A percentile compares a stretch with the other conserved stretches of the same genome.
phyloP scores from a whole-genome alignment of 2,113 vertebrate genomes.

The Polyodon spathula region DNA sequence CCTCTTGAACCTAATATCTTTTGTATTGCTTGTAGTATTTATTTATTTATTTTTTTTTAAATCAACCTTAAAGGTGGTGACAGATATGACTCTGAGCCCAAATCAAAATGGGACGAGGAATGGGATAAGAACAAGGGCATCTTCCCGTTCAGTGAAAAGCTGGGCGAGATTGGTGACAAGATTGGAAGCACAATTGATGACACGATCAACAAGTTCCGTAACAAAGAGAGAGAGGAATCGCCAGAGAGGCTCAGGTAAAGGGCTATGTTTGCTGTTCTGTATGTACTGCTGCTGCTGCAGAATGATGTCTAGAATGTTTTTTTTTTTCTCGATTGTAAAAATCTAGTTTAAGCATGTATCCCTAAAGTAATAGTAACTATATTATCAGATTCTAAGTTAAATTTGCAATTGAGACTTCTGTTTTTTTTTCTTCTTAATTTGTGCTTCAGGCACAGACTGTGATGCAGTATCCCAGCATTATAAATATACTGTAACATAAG shows the following conservation, averaged over 20 bases:
- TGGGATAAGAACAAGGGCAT: constrained; percentile 82
- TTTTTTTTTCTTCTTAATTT: too few species aligned
- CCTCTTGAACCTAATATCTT: constrained; percentile 1
- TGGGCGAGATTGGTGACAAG: constrained; percentile 91
- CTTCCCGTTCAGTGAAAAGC: constrained; percentile 92
- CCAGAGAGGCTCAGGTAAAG: constrained; percentile 86
- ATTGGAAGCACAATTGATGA: constrained; percentile 96
- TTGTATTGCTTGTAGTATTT: constrained; percentile 30
- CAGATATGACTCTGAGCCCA: constrained; percentile 74
- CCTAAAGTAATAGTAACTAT: too few species aligned
- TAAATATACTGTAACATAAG: too few species aligned
- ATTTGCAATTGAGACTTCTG: too few species aligned
- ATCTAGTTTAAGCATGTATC: too few species aligned
- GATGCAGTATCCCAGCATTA: too few species aligned
- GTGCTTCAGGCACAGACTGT: too few species aligned
- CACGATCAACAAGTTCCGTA: constrained; percentile 89
- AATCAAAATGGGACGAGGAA: constrained; percentile 88
- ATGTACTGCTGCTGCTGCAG: too few species aligned
- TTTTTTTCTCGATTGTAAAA: too few species aligned
- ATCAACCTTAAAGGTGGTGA: constrained; percentile 56
- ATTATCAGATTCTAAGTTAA: too few species aligned
- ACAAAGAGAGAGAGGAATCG: constrained; percentile 89
- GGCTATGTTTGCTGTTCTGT: too few species aligned
- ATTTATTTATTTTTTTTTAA: constrained; percentile 9
- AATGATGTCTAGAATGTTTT: too few species aligned